Evolutionary conservation across 2,113 vertebrate genomes (phyloP), one percentile per base, ranked within the genome.

Genomic region (Gadus macrocephalus): DNA sequence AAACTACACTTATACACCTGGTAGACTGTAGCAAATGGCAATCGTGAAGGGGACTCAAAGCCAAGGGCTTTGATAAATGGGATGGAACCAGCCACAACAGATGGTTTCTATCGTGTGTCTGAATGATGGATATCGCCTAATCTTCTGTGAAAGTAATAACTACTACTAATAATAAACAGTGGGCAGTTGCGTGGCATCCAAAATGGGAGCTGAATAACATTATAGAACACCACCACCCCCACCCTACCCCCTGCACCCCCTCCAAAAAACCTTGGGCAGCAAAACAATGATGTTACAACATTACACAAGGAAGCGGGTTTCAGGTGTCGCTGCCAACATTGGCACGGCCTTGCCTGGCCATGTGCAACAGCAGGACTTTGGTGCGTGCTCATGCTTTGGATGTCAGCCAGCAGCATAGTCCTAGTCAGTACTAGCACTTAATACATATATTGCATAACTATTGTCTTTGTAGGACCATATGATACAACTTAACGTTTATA

Each of bases 271-370:
- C 84, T 88, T 86, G 77, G 71, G 83, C 82, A 79, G 69, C 84
- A 75, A 86, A 91, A 91, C 86, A 91, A 87, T 91, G 69, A 85
- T 87, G 83, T 80, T 81, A 69, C 70, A 85, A 69, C 70, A 85
- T 77, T 78, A 79, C 67, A 59, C 28, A 70, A 89, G 90, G 88
- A 91, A 92, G 87, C 80, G 68, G 66, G 79, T 86, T 81, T 82
- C 79, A 78, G 88, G 86, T 87, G 75, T 80, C 64, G 78, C 62
- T 89, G 88, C 86, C 85, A 90, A 66, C 68, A 60, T 73, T 88
- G 80, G 79, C 76, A 81, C 19, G 9, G 68, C 67, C 78, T 75
- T 75, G 85, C 78, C 84, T 79, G 81, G 91, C 86, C 75, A 79
- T 74, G 20, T 62, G 76, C 64, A 77, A 71, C 90, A 92, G 87